These are phyloP conservation scores for Spea bombifrons DNA, from an alignment of 2,113 vertebrate species.

Conservation along the genomic window DNA sequence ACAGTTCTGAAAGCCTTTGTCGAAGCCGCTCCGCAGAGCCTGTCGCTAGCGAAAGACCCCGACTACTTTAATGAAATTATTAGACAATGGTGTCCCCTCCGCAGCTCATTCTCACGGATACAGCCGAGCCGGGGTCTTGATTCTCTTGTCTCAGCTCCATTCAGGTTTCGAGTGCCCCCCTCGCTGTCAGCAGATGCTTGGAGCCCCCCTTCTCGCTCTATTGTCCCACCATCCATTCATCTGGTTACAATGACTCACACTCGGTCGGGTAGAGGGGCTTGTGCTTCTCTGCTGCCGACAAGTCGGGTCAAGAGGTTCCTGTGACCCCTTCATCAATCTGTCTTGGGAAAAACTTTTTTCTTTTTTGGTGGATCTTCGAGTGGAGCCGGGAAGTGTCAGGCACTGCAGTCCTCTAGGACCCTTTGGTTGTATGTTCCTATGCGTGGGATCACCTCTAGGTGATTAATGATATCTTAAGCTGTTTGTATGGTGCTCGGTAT, in stretches of 20 bases:
- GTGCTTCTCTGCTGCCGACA: background rate
- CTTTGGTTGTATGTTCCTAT: no score
- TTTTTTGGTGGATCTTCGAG: no score
- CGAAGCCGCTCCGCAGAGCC: no score
- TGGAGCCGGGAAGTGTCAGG: no score
- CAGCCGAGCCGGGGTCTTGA: conserved; percentile 1
- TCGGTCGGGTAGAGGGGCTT: conserved; percentile 9
- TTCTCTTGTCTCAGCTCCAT: background rate
- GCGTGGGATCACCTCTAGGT: no score
- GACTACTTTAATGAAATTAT: conserved; percentile 12
- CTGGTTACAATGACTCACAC: conserved; percentile 8
- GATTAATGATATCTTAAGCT: no score
- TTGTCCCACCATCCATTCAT: conserved; percentile 27
- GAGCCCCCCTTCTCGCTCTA: background rate
- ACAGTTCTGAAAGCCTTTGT: no score
- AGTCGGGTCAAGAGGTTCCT: conserved; percentile 16
- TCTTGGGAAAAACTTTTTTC: conserved; percentile 14
- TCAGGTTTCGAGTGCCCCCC: background rate
- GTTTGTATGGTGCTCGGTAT: no score
- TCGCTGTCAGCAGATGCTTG: conserved; percentile 19
- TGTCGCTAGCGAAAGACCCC: background rate
- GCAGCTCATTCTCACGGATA: conserved; percentile 17
- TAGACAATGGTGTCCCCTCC: conserved; percentile 17
- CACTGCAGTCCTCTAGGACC: no score
- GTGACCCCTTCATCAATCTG: background rate